A percentile compares a stretch with the other conserved stretches of the same genome.
Evolutionary conservation across 2,888 invertebrate genomes (phyloP).

Genomic region (Chloromyia formosa): DNA sequence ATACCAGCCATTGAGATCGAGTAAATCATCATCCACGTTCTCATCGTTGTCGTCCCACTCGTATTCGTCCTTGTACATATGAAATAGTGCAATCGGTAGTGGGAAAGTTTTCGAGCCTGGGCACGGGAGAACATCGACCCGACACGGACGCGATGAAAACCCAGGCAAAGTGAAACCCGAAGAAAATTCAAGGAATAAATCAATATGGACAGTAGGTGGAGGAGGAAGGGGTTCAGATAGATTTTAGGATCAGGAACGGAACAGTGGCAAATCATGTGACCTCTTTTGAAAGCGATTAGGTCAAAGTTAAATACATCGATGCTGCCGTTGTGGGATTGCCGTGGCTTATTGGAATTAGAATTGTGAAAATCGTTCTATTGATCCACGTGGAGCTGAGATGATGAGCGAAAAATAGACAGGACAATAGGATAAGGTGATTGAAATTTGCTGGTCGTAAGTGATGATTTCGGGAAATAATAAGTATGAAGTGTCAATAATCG

Average conservation of each 20-base stretch:
- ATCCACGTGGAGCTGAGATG: not conserved
- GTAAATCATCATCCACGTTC: not conserved
- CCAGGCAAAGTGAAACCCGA: too few relatives aligned
- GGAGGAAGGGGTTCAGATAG: not conserved
- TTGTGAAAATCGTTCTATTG: too few relatives aligned
- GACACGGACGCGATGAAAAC: not conserved
- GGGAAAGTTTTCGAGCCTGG: not conserved
- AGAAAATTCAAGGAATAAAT: slow-evolving; percentile 21
- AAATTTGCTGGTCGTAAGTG: too few relatives aligned
- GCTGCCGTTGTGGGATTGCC: too few relatives aligned
- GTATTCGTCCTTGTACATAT: too few relatives aligned
- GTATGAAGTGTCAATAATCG: too few relatives aligned
- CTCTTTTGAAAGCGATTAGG: not conserved
- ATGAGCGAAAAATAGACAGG: too few relatives aligned
- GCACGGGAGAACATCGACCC: not conserved
- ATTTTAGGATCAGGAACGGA: not conserved
- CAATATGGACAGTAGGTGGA: slow-evolving; percentile 15
- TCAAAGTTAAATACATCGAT: not conserved
- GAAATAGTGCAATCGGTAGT: not conserved
- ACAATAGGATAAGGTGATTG: too few relatives aligned
- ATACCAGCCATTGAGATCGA: slow-evolving; percentile 13
- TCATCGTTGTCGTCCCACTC: not conserved
- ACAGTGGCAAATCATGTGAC: not conserved
- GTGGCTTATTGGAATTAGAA: not conserved
- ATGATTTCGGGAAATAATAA: too few relatives aligned